Conservation (phyloP, 2,113 vertebrate genomes). For the Sciurus niger region DNA sequence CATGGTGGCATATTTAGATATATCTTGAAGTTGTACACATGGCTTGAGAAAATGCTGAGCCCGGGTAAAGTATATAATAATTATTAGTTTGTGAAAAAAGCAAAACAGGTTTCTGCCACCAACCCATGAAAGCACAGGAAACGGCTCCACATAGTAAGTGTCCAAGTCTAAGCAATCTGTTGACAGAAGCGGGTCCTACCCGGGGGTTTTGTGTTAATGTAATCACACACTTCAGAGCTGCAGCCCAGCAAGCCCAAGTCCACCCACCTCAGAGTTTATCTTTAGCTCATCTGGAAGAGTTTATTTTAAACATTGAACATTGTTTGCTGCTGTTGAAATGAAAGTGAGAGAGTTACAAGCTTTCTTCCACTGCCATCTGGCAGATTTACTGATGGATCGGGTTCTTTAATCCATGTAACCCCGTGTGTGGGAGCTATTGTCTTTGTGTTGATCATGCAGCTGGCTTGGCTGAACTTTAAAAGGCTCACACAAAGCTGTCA, state of each 20-base stretch:
- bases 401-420: slow-evolving; percentile 90
- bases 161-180: slow-evolving; percentile 85
- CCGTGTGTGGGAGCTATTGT: slow-evolving; percentile 89
- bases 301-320: slow-evolving; percentile 92
- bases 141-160: slow-evolving; percentile 87
- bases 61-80: slow-evolving; percentile 72
- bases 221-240: slow-evolving; percentile 82
- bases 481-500: slow-evolving; percentile 85
- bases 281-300: slow-evolving; percentile 94
- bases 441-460: slow-evolving; percentile 85
- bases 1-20: not conserved
- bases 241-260: slow-evolving; percentile 86
- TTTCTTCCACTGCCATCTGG: slow-evolving; percentile 91
- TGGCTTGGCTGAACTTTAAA: slow-evolving; percentile 88
- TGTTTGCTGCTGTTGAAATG: slow-evolving; percentile 91
- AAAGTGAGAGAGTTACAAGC: slow-evolving; percentile 89
- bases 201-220: slow-evolving; percentile 85
- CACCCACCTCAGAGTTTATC: slow-evolving; percentile 89
- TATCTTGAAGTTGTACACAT: slow-evolving; percentile 48
- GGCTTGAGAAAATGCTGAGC: slow-evolving; percentile 56
- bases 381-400: slow-evolving; percentile 89
- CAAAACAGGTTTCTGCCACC: slow-evolving; percentile 82
- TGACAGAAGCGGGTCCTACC: slow-evolving; percentile 88
- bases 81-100: slow-evolving; percentile 60
- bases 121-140: slow-evolving; percentile 88